A percentile compares a stretch with the other conserved stretches of the same genome.
These are phyloP conservation scores for Caligus rogercresseyi DNA, from an alignment of 1,140 invertebrate genomes.

Conservation along the genomic window DNA sequence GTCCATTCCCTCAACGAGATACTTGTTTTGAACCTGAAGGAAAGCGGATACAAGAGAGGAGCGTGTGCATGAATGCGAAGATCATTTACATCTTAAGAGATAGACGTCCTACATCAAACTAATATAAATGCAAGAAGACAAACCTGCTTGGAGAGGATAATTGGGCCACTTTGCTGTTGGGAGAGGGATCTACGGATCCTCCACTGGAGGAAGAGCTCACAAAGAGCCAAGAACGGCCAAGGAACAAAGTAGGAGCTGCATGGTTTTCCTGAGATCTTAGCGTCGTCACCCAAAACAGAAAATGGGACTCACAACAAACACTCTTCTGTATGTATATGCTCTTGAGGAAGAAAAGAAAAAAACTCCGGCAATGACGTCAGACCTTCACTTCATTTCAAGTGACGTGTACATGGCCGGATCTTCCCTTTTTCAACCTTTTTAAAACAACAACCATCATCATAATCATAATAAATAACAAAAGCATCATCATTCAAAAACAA, in stretches of 20 bases:
- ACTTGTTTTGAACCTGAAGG: slow-evolving; percentile 64
- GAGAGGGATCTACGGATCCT: neutral
- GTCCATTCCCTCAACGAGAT: slow-evolving; percentile 94
- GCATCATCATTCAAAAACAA: too few species aligned
- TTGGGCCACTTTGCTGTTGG: neutral
- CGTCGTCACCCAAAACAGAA: neutral
- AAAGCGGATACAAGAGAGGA: neutral
- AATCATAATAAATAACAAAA: too few species aligned
- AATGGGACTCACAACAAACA: neutral
- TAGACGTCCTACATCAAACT: neutral
- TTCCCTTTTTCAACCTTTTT: too few species aligned
- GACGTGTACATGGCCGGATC: neutral
- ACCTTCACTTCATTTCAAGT: neutral
- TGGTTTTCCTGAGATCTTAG: neutral
- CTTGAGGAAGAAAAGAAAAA: too few species aligned
- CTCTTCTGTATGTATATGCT: neutral
- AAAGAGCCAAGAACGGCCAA: neutral
- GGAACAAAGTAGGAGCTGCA: neutral
- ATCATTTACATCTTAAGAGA: neutral
- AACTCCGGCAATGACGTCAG: neutral
- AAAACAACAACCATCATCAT: too few species aligned
- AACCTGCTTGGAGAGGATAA: neutral
- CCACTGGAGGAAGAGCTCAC: neutral
- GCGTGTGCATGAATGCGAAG: neutral
- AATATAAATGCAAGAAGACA: neutral